These are phyloP conservation scores for Branchinecta sandiegonensis DNA, from an alignment of 2,888 invertebrate genomes.

Conservation along the genomic window DNA sequence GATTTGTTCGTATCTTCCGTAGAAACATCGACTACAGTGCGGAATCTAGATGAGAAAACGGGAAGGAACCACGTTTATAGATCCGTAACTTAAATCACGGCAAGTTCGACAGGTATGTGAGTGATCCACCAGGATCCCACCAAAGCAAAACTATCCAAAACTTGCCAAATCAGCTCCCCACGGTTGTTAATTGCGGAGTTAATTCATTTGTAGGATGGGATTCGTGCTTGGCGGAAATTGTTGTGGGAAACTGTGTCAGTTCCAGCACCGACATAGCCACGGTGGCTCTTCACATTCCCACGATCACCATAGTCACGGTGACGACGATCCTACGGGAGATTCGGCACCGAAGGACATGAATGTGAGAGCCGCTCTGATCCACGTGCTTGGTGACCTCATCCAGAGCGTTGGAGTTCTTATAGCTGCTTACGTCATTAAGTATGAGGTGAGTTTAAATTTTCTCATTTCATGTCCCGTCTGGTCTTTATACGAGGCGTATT, in stretches of 20 bases:
- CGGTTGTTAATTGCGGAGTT: neutral
- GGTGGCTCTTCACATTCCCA: conserved; percentile 25
- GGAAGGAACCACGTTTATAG: no score
- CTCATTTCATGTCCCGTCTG: no score
- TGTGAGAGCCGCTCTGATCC: conserved; percentile 70
- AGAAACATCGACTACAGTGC: no score
- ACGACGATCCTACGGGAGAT: conserved; percentile 26
- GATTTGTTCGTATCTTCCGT: no score
- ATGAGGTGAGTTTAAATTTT: conserved; percentile 42
- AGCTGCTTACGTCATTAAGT: conserved; percentile 66
- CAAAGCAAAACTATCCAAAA: no score
- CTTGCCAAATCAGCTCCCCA: no score
- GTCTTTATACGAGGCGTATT: no score
- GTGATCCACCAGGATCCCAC: no score
- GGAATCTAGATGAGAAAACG: no score
- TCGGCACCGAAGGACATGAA: conserved; percentile 45
- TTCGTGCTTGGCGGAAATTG: conserved; percentile 58
- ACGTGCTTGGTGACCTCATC: conserved; percentile 73
- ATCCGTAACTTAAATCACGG: no score
- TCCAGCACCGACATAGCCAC: conserved; percentile 25
- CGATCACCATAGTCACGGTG: conserved; percentile 26
- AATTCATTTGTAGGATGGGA: conserved; percentile 49
- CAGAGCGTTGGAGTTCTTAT: conserved; percentile 75
- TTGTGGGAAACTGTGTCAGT: conserved; percentile 15
- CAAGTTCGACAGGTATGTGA: no score